Evolutionary conservation across 23 tunicate species (phyloP), one percentile per base, ranked within the genome.

Genomic region (Diplosoma virens): DNA sequence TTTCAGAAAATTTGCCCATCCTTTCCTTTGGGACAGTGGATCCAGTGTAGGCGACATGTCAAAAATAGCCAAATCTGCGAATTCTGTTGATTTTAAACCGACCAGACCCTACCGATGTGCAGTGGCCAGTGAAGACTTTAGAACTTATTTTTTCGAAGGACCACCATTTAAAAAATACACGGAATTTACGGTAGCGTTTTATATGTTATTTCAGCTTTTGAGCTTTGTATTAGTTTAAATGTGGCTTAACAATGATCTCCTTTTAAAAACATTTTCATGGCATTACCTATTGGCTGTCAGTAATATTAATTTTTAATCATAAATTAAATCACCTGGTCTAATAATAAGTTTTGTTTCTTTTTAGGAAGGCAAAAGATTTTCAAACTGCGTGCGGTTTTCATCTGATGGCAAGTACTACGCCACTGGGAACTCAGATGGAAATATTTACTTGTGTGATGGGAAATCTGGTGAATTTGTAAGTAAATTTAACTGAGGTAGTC

Each of bases 361-460:
- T 17, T 34, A 86, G 93, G 75, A 71, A 24, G 86, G 86, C 14
- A 52, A 47, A 32, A 48, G 83, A 0, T 93, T 93, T 53, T 55
- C 71, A 25, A 87, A 87, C 47, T 87, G 94, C 69, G 79, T 66
- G 18, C 73, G 86, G 26, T 93, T 70, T 54, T 77, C 89, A 16
- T 82, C 94, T 17, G 89, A 87, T 59, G 98, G 98, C 17, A 59
- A 61, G 45, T 67, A 61, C 47, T 33, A 82, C n/a, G 98, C 95
- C 0, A 37, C 80, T 5, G 66, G 77, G 33, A 77, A 76, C 48
- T 71, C 94, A 2, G 94, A 93, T 37, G 94, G 89, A 35, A 41
- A 41, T 37, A 76, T 84, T 32, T 75, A 31, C 31, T 25, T 90
- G 22, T 90, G 58, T 45, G 97, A 90, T 59, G 97, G 90, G 23